Evolutionary conservation across 2,797 vertebrate species (phyloP), one percentile per base, ranked within the genome.

Genomic region (Acanthornis magna): DNA sequence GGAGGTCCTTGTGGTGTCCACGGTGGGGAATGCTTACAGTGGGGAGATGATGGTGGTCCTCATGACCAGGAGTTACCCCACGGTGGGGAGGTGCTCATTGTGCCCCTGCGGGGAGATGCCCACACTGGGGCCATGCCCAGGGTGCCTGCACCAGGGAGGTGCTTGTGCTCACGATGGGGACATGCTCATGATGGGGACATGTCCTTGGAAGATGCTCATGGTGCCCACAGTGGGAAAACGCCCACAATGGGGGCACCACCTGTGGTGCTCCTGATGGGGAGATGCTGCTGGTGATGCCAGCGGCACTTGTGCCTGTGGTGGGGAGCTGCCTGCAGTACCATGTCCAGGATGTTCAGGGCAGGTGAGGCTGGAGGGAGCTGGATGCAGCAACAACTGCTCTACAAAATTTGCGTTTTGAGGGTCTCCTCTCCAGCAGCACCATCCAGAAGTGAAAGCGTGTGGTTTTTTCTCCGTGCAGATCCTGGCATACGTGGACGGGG

Each of bases 401-500:
- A 21, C 14, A 16, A 13, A 51, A 63, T 43, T 6, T 40, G 25
- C 34, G 8, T 27, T 63, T 4, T n/a, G n/a, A 4, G 26, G 5
- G 3, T 5, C 40, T 61, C 8, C 29, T 51, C 42, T 65, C 47
- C 38, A 57, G 14, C 32, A 11, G 15, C 40, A 15, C 5, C 2
- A 22, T 9, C 53, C 4, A 1, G 62, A 81, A 29, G 10, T 2
- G 6, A 51, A 3, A 62, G 30, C 1, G 1, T 11, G 15, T 6
- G 1, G 0, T 53, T n/a, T 88, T 25, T 29, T 10, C 70, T 57
- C 47, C 2, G 0, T 30, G 48, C 95, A 99, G 99, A 98, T 99
- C 92, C 97, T 99, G 85, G 97, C 97, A 18, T 99, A 98, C 86
- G 97, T 98, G 95, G 96, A 76, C 0, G 95, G 92, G 7, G 7